Percentiles rank a stretch among this genome's conserved stretches.
Evolutionary conservation across 2,888 invertebrate species (phyloP).

Genomic region (Teleogryllus oceanicus): DNA sequence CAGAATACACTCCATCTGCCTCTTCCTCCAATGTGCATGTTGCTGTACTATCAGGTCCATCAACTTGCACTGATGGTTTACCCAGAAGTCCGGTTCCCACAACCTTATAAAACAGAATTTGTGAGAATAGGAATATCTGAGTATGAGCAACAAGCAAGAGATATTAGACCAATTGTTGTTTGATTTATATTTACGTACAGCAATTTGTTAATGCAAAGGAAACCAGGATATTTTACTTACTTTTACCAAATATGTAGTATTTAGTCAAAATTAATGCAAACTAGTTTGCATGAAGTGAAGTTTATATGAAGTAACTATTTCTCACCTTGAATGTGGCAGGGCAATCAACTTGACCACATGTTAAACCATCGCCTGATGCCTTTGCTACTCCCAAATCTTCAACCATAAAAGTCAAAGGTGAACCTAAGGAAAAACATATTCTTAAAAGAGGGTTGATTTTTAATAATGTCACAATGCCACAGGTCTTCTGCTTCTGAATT

Average conservation of each 20-base stretch:
- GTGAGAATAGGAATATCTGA: too few species aligned
- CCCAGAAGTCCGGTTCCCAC: conserved; percentile 44
- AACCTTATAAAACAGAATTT: conserved; percentile 21
- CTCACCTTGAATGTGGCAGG: conserved; percentile 55
- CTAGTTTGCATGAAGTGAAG: too few species aligned
- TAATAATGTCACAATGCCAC: neutral
- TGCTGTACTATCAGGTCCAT: conserved; percentile 61
- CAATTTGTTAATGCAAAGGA: too few species aligned
- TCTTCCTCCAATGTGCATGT: conserved; percentile 49
- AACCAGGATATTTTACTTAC: too few species aligned
- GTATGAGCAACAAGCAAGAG: too few species aligned
- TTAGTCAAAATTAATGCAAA: too few species aligned
- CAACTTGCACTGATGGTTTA: conserved; percentile 52
- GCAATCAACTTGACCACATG: conserved; percentile 52
- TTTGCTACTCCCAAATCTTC: conserved; percentile 58
- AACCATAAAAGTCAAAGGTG: conserved; percentile 56
- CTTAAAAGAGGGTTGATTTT: neutral
- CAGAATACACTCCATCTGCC: conserved; percentile 72
- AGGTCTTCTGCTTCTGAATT: too few species aligned
- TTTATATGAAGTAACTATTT: conserved; percentile 39
- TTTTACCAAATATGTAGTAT: too few species aligned
- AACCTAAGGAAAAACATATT: conserved; percentile 39
- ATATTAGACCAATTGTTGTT: too few species aligned
- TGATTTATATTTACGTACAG: too few species aligned
- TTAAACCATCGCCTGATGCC: conserved; percentile 59